phyloP scores from a whole-genome alignment of 2,113 vertebrate genomes.

The Aythya baeri region DNA sequence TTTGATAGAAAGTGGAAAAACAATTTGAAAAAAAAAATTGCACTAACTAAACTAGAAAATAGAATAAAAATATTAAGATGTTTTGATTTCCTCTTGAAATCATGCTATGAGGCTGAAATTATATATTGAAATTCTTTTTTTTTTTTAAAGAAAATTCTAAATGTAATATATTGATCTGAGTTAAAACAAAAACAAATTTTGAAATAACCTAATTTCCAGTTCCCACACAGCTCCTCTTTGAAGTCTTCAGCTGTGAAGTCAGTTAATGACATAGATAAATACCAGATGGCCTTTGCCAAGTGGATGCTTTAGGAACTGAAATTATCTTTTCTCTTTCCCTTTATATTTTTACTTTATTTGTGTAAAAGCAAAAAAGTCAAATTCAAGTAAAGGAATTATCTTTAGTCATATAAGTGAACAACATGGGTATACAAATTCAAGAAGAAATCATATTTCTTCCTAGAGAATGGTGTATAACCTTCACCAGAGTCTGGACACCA shows the following conservation, averaged over 20 bases:
- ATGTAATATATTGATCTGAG: background rate
- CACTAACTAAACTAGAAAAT: background rate
- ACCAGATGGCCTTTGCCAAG: conserved; percentile 17
- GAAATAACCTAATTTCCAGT: background rate
- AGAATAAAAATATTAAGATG: background rate
- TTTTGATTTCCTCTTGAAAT: background rate
- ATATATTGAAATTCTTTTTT: background rate
- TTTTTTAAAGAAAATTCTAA: background rate
- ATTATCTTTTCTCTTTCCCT: background rate
- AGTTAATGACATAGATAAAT: conserved; percentile 36
- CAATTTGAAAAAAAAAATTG: background rate
- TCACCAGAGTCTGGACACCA: background rate
- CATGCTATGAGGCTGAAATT: background rate
- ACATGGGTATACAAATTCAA: background rate
- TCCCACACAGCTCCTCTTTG: conserved; percentile 21
- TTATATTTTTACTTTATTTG: background rate
- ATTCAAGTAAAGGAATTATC: background rate
- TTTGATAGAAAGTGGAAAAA: background rate
- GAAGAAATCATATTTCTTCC: background rate
- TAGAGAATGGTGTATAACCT: fast-evolving
- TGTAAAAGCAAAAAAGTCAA: background rate
- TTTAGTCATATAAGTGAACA: background rate
- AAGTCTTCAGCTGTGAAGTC: conserved; percentile 38
- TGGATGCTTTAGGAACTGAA: background rate
- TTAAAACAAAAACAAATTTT: conserved; percentile 40